These are phyloP conservation scores for Buteo buteo DNA, from an alignment of 2,113 vertebrate species.

Conservation along the genomic window DNA sequence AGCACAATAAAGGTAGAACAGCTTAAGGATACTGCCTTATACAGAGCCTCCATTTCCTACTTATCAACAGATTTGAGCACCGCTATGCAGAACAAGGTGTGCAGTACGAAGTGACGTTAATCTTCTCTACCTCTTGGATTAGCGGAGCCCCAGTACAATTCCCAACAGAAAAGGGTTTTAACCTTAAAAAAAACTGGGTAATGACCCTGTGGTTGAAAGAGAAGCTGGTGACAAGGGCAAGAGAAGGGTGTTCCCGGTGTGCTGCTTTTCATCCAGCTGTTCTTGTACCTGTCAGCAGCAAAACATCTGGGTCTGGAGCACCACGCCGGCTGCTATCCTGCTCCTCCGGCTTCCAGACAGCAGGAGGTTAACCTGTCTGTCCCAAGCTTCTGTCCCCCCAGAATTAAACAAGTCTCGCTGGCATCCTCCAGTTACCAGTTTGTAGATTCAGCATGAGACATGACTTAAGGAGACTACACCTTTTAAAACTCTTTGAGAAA, in stretches of 20 bases:
- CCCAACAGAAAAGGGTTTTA: not conserved
- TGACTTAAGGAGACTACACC: not conserved
- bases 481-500: not conserved
- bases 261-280: not conserved
- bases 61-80: not conserved
- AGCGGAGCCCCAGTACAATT: not conserved
- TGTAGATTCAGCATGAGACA: not conserved
- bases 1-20: not conserved
- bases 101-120: not conserved
- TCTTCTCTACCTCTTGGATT: not conserved
- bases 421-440: not conserved
- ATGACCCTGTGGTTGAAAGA: not conserved
- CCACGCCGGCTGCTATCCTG: accelerated
- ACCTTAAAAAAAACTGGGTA: not conserved
- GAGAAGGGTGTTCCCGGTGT: not conserved
- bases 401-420: not conserved
- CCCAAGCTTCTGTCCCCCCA: not conserved
- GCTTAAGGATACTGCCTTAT: not conserved
- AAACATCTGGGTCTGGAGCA: not conserved
- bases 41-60: not conserved
- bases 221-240: not conserved
- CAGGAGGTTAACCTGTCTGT: not conserved
- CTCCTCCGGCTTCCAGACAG: not conserved
- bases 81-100: accelerated
- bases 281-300: not conserved